Evolutionary conservation across 2,888 invertebrate genomes (phyloP).

Genomic region (Chrysolina oricalcia): DNA sequence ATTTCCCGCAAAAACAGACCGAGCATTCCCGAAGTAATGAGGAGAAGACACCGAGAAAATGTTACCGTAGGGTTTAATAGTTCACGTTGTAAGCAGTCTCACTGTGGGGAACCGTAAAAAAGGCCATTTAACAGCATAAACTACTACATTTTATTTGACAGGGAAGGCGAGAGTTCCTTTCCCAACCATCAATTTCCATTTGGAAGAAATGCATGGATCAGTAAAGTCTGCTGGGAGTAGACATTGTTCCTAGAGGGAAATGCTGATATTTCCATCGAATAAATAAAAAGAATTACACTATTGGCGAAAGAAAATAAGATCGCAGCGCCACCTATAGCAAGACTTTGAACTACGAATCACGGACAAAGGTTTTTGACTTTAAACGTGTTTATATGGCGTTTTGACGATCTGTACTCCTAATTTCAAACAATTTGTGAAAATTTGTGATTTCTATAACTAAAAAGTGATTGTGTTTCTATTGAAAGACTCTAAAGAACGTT

Average conservation of each 20-base stretch:
- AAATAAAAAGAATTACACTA: background rate
- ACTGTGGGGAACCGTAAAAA: constrained; percentile 17
- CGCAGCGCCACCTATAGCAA: too few species aligned
- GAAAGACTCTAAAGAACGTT: too few species aligned
- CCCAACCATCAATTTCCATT: constrained; percentile 22
- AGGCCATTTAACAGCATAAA: constrained; percentile 12
- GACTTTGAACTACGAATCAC: too few species aligned
- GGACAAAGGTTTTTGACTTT: too few species aligned
- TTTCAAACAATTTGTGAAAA: too few species aligned
- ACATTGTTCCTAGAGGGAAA: background rate
- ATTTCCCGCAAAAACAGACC: background rate
- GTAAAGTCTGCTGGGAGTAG: background rate
- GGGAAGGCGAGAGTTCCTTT: constrained; percentile 3
- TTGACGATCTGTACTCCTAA: too few species aligned
- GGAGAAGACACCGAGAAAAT: constrained; percentile 20
- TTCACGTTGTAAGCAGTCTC: constrained; percentile 11
- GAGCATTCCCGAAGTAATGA: background rate
- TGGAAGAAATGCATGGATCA: constrained; percentile 18
- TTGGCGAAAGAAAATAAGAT: too few species aligned
- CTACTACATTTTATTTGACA: constrained; percentile 23
- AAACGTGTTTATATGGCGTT: too few species aligned
- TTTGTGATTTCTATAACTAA: too few species aligned
- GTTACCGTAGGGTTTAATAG: constrained; percentile 23
- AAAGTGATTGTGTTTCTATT: too few species aligned
- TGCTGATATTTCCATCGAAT: background rate